phyloP scores from a whole-genome alignment of 2,113 vertebrate genomes.

The Chaenocephalus aceratus region DNA sequence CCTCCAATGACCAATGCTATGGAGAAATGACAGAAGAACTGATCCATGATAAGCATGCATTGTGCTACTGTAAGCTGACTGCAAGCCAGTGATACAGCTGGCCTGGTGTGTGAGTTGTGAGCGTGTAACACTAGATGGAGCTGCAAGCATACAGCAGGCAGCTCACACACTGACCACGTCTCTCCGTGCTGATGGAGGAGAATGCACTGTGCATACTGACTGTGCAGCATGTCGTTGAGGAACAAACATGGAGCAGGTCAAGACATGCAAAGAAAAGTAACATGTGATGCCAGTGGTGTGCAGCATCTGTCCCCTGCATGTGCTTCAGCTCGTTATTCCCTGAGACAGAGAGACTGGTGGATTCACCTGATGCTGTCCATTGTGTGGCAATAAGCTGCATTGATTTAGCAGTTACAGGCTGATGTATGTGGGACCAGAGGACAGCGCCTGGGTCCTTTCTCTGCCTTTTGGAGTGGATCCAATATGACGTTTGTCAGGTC shows the following conservation, averaged over 20 bases:
- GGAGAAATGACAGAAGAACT: not conserved
- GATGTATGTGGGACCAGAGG: conserved; percentile 63
- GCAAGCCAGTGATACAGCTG: not conserved
- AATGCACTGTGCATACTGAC: conserved; percentile 7
- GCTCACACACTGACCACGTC: not conserved
- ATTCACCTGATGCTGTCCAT: conserved; percentile 57
- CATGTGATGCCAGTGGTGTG: not conserved
- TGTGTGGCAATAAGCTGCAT: conserved; percentile 73
- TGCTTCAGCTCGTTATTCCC: conserved; percentile 24
- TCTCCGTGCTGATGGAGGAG: conserved; percentile 5
- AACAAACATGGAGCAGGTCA: conserved; percentile 17
- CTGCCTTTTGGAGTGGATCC: conserved; percentile 42
- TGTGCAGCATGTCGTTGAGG: not conserved
- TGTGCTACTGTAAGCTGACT: not conserved
- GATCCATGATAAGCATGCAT: not conserved
- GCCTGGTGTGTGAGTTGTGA: not conserved
- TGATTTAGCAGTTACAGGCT: conserved; percentile 74
- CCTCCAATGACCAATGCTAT: not conserved
- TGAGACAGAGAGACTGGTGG: conserved; percentile 38
- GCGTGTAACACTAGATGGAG: conserved; percentile 80
- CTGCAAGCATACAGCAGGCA: conserved; percentile 73
- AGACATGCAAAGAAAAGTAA: not conserved
- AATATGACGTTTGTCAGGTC: not conserved
- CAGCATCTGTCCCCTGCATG: conserved; percentile 3
- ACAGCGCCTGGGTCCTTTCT: conserved; percentile 33